A percentile compares a stretch with the other conserved stretches of the same genome.
Conservation (phyloP, 2,113 vertebrate species). For the Pithys albifrons region DNA sequence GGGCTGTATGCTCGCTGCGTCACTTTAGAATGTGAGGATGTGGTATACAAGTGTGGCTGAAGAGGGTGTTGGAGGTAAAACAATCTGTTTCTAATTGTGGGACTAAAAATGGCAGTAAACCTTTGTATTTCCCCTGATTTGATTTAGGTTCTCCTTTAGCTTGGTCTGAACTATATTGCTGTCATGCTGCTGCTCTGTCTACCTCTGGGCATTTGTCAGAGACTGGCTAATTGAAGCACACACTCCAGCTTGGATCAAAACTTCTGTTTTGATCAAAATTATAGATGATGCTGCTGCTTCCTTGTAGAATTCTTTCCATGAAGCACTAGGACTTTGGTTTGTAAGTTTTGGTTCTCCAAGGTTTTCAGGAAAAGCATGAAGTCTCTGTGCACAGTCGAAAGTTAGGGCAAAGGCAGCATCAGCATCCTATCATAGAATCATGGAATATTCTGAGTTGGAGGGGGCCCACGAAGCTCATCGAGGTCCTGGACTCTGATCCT, state of each 20-base stretch:
- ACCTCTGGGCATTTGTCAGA: background rate
- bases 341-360: background rate
- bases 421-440: background rate
- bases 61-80: background rate
- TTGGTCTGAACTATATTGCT: conserved; percentile 8
- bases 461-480: background rate
- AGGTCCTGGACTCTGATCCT: background rate
- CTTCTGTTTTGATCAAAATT: background rate
- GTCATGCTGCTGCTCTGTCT: background rate
- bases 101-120: conserved; percentile 30
- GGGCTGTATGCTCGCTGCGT: background rate
- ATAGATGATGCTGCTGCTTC: background rate
- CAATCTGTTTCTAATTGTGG: background rate
- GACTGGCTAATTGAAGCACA: background rate
- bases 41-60: background rate
- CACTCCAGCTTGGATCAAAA: background rate
- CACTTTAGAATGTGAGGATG: background rate
- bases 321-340: background rate
- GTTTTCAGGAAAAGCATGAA: background rate
- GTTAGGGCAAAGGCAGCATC: background rate
- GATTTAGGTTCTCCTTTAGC: conserved; percentile 28
- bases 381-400: background rate
- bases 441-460: background rate
- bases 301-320: background rate
- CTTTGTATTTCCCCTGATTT: conserved; percentile 10